These are phyloP conservation scores for Caenorhabditis virilis DNA, from an alignment of 2,888 invertebrate genomes.

Conservation along the genomic window DNA sequence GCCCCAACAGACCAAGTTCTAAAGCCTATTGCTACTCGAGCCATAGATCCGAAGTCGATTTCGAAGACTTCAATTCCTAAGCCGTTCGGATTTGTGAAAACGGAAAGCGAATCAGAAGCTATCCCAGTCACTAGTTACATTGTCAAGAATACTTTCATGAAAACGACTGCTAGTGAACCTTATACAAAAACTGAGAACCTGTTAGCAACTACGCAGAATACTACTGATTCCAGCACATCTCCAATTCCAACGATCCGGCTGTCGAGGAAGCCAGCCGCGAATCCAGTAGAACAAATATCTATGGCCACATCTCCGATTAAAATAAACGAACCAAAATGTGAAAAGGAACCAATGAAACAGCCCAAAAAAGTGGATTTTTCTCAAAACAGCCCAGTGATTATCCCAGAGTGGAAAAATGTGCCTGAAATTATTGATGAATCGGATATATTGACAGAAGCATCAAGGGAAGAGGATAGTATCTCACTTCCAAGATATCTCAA, in stretches of 20 bases:
- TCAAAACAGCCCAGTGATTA: conserved; percentile 21
- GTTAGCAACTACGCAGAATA: not conserved
- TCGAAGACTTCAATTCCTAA: conserved; percentile 27
- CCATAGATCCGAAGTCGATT: conserved; percentile 6
- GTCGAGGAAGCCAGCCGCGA: conserved; percentile 12
- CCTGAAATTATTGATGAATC: conserved; percentile 50
- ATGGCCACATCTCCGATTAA: conserved; percentile 15
- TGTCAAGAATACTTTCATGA: conserved; percentile 11
- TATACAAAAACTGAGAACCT: not conserved
- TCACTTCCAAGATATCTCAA: conserved; percentile 11
- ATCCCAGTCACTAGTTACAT: conserved; percentile 11
- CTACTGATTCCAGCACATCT: conserved; percentile 39
- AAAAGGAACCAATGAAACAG: conserved; percentile 7
- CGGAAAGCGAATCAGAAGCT: not conserved
- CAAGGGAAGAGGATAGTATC: conserved; percentile 30
- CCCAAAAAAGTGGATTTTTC: conserved; percentile 44
- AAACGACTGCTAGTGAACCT: conserved; percentile 20
- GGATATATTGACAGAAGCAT: conserved; percentile 48
- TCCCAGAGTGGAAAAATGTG: conserved; percentile 37
- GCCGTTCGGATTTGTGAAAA: conserved; percentile 15
- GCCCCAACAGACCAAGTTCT: conserved; percentile 6
- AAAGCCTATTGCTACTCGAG: conserved; percentile 15
- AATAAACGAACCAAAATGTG: conserved; percentile 23
- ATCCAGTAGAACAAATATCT: conserved; percentile 16
- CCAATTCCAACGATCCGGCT: conserved; percentile 42